Evolutionary conservation across 30 jellyfish, hydroid and myxozoan species (phyloP), one percentile per base, ranked within the genome.

Genomic region (Mastigias papua): DNA sequence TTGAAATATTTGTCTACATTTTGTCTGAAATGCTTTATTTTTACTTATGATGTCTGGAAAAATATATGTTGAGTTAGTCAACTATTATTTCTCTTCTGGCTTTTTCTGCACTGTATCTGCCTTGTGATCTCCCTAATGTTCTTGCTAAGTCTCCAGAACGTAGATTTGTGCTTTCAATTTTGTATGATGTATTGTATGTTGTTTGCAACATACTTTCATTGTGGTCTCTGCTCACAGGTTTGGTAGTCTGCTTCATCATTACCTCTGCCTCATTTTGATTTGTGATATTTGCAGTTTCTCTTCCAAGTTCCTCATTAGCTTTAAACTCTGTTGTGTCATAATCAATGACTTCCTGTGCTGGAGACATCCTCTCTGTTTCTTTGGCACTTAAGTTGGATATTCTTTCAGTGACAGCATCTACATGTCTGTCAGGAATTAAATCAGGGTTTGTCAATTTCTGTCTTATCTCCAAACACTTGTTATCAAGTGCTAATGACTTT

Each of bases 391-490:
- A 61, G 48, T 61, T 84, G 21, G 73, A n/a, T 8, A 84, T 69
- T 10, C 81, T 73, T n/a, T 50, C 80, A 4, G 93, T 71, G 50
- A 70, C 93, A 5, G 28, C 93, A 49, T 70, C 93, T 5, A 72
- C 57, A 23, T 34, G 48, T 50, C 60, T 48, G 11, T 72, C 93
- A 48, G 86, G 42, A 17, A 84, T 34, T 26, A 68, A 84, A 28
- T 71, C 93, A 26, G 93, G 93, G 49, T 70, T 42, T 49, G 93
- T 84, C 81, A 89, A 37, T 48, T 77, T 86, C 82, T 84, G 46
- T 42, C 99, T 79, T 19, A 31, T 87, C 35, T 90, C 94, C 98
- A 95, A 79, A 60, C 99, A 89, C 42, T 81, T 71, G 67, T 90
- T 81, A 83, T 95, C 99, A 48, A 95, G 74, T 21, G 87, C 92